These are phyloP conservation scores for Poeciliopsis prolifica DNA, from an alignment of 2,113 vertebrate species.

Conservation along the genomic window DNA sequence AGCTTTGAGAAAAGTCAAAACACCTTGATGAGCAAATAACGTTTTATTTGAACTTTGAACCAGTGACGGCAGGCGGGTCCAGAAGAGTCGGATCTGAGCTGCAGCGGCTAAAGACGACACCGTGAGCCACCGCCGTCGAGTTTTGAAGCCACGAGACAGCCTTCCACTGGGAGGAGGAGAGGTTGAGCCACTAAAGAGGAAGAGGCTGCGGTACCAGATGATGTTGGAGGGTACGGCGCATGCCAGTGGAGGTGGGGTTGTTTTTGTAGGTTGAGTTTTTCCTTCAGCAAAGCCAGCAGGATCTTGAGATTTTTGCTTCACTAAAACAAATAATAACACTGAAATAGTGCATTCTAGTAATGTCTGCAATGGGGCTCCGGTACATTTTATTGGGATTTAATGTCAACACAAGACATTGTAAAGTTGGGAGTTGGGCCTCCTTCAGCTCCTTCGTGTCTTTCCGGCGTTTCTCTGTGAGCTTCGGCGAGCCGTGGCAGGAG, in stretches of 20 bases:
- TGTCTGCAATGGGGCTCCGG: background rate
- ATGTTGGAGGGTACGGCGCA: background rate
- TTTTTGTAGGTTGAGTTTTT: background rate
- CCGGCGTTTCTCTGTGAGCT: constrained; percentile 6
- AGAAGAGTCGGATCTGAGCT: no score
- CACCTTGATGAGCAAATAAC: no score
- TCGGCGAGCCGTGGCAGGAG: constrained; percentile 3
- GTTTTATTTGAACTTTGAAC: no score
- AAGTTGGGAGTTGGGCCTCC: background rate
- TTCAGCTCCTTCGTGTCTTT: constrained; percentile 19
- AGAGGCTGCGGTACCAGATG: background rate
- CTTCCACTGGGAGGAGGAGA: background rate
- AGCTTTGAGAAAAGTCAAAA: background rate
- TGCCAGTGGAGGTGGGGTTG: background rate
- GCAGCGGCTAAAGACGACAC: background rate
- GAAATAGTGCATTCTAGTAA: background rate
- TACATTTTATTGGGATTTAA: background rate
- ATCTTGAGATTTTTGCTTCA: background rate
- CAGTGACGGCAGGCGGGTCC: no score
- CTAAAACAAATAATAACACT: background rate
- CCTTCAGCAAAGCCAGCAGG: background rate
- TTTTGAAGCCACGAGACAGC: background rate
- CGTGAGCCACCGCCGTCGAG: background rate
- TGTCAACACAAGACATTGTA: background rate
- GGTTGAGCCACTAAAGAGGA: background rate